Percentiles rank a stretch among this genome's conserved stretches.
Evolutionary conservation across 2,888 invertebrate species (phyloP).

Genomic region (Amiota mariae): DNA sequence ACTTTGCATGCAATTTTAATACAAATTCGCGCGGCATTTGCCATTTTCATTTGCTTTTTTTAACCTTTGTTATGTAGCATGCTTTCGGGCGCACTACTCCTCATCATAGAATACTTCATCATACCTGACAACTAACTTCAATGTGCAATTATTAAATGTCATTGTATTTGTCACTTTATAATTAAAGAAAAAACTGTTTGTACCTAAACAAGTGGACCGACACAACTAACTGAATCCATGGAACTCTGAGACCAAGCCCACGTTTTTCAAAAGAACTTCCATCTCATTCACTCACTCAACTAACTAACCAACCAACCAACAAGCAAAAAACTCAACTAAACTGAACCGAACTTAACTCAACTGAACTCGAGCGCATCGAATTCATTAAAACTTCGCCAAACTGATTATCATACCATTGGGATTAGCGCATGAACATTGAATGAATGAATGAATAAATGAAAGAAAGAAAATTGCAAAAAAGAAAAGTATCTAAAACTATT

Average conservation of each 20-base stretch:
- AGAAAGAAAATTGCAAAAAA: not conserved
- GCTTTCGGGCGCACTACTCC: no score
- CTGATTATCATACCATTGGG: slow-evolving; percentile 15
- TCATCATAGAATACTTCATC: no score
- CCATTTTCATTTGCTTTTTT: no score
- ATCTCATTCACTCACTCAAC: slow-evolving; percentile 2
- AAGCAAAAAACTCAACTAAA: not conserved
- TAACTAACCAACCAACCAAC: slow-evolving; percentile 9
- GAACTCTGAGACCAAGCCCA: no score
- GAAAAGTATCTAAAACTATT: slow-evolving; percentile 3
- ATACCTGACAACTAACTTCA: no score
- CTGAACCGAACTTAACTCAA: not conserved
- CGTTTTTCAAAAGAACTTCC: not conserved
- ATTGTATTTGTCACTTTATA: not conserved
- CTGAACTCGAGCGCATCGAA: not conserved
- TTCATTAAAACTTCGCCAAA: slow-evolving; percentile 13
- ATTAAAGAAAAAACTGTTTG: no score
- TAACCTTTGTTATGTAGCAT: no score
- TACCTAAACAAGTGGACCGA: no score
- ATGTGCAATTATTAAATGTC: not conserved
- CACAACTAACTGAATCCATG: no score
- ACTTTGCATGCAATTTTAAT: no score
- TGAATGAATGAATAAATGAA: slow-evolving; percentile 2
- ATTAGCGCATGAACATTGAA: not conserved
- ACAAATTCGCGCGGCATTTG: no score